A percentile compares a stretch with the other conserved stretches of the same genome.
These are phyloP conservation scores for Platyscapa corneri DNA, from an alignment of 1,140 invertebrate genomes.

Conservation along the genomic window DNA sequence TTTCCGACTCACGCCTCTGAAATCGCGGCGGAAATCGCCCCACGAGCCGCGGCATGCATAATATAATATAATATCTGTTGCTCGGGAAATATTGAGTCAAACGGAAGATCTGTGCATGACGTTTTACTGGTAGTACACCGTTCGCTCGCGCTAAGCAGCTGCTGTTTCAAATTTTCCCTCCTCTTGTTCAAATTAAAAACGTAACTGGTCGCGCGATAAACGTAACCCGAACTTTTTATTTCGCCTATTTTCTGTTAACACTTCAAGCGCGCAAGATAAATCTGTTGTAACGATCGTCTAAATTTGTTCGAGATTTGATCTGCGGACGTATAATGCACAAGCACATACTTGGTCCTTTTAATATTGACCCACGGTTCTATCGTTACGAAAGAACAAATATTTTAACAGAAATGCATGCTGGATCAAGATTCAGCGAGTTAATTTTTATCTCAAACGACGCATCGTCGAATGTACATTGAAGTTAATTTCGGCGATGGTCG, in stretches of 20 bases:
- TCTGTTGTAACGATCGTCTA: neutral
- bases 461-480: too few species aligned
- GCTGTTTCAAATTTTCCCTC: neutral
- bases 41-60: neutral
- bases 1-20: neutral
- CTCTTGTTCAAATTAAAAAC: neutral
- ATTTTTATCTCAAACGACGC: too few species aligned
- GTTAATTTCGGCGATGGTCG: too few species aligned
- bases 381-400: neutral
- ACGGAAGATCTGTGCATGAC: neutral
- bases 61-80: conserved; percentile 23
- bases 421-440: too few species aligned
- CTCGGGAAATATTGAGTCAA: neutral
- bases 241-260: neutral
- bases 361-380: neutral
- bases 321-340: neutral
- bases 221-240: neutral
- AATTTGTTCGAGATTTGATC: neutral
- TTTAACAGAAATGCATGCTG: too few species aligned
- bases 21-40: neutral
- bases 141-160: neutral
- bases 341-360: too few species aligned
- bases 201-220: conserved; percentile 7
- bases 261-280: neutral
- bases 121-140: neutral